Evolutionary conservation across 2,797 vertebrate species (phyloP).

Genomic region (Pipistrellus pipistrellus): DNA sequence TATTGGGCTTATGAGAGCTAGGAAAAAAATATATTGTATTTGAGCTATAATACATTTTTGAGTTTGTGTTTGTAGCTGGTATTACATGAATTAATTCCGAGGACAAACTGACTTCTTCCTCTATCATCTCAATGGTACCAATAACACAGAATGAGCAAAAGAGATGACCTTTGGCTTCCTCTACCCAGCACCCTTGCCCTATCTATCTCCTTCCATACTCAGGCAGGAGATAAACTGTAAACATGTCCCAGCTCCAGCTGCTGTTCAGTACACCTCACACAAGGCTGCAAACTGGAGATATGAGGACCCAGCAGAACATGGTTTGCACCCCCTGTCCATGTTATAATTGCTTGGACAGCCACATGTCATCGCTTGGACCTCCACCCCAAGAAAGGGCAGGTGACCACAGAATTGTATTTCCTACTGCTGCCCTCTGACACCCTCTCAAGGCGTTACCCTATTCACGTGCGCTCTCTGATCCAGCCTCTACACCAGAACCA

Average conservation of each 20-base stretch:
- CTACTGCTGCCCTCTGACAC: not conserved
- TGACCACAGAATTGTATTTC: not conserved
- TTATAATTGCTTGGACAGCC: not conserved
- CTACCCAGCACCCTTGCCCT: not conserved
- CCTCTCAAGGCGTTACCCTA: not conserved
- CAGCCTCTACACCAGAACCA: not conserved
- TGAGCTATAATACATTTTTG: not conserved
- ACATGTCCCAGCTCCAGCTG: not conserved
- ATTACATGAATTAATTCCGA: conserved; percentile 7
- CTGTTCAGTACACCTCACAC: not conserved
- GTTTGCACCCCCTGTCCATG: not conserved
- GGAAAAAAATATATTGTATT: not conserved
- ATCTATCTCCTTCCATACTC: not conserved
- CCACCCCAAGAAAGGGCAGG: not conserved
- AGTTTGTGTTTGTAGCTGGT: not conserved
- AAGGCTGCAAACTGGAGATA: not conserved
- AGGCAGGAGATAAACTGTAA: not conserved
- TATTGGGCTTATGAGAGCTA: not conserved
- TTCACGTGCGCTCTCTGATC: not conserved
- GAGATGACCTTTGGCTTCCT: not conserved
- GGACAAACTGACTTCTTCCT: conserved; percentile 28
- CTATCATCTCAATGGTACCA: not conserved
- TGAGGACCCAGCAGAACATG: not conserved
- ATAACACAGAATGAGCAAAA: not conserved
- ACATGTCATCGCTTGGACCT: not conserved